Percentiles rank a stretch among this genome's conserved stretches.
Evolutionary conservation across 2,888 invertebrate genomes (phyloP).

Genomic region (Thecocarcelia acutangulata): DNA sequence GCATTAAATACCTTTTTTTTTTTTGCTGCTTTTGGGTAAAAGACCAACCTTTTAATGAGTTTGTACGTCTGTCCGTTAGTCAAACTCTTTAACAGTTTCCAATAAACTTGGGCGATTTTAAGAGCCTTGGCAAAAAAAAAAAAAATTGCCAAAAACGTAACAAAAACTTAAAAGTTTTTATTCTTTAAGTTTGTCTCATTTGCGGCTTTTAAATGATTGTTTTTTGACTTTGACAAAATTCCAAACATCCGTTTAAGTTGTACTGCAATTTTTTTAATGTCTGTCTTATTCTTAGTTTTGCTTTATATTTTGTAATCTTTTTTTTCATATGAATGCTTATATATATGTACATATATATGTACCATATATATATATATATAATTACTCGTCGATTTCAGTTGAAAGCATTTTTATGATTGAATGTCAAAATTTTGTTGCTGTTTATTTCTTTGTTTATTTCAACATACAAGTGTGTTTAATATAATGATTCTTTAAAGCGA

Average conservation of each 20-base stretch:
- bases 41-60: conserved; percentile 64
- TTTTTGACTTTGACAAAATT: conserved; percentile 68
- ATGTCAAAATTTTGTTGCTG: conserved; percentile 66
- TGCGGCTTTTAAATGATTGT: conserved; percentile 67
- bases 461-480: conserved; percentile 36
- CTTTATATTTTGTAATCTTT: conserved; percentile 34
- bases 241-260: conserved; percentile 70
- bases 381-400: conserved; percentile 39
- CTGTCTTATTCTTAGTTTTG: conserved; percentile 28
- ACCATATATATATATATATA: not conserved
- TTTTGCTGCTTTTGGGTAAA: conserved; percentile 21
- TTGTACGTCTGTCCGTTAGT: conserved; percentile 30
- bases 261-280: conserved; percentile 46
- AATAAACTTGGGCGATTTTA: conserved; percentile 52
- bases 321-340: not conserved
- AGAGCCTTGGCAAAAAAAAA: not conserved
- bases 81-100: conserved; percentile 50
- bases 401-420: conserved; percentile 67
- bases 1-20: conserved; percentile 70
- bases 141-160: conserved; percentile 7
- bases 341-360: no score
- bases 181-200: conserved; percentile 61
- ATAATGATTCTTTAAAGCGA: conserved; percentile 53
- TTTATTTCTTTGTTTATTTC: not conserved
- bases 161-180: conserved; percentile 27